A percentile compares a stretch with the other conserved stretches of the same genome.
phyloP scores from a whole-genome alignment of 2,113 vertebrate genomes.

The Marmota flaviventris region DNA sequence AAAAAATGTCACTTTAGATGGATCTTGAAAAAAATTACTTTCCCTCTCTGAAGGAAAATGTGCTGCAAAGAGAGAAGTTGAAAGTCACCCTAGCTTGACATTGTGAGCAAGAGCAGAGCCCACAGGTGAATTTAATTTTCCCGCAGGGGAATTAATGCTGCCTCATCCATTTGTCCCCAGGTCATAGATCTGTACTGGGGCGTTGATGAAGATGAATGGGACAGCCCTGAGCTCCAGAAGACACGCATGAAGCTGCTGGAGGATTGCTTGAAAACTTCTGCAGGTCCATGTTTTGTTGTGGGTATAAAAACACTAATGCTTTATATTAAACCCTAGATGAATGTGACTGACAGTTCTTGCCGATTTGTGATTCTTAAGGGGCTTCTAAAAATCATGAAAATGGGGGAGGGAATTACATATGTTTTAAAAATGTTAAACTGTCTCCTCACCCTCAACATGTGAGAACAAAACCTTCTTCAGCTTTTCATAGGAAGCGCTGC shows the following conservation, averaged over 20 bases:
- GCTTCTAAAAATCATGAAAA: conserved; percentile 10
- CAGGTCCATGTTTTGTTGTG: conserved; percentile 99
- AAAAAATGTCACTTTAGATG: neutral
- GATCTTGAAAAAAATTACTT: conserved; percentile 2
- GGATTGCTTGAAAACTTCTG: conserved; percentile 98
- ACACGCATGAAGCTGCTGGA: conserved; percentile 97
- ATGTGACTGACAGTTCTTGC: conserved; percentile 59
- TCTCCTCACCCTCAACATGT: neutral
- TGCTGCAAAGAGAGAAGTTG: neutral
- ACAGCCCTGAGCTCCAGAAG: conserved; percentile 96
- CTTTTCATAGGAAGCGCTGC: conserved; percentile 27
- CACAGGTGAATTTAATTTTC: neutral
- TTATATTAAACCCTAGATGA: conserved; percentile 75
- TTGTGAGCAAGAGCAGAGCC: neutral
- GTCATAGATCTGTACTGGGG: conserved; percentile 99
- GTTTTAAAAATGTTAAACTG: conserved; percentile 24
- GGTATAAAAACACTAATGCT: conserved; percentile 92
- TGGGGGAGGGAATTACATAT: neutral
- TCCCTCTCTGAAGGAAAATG: conserved; percentile 1
- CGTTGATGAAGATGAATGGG: conserved; percentile 96
- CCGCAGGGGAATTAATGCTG: conserved; percentile 38
- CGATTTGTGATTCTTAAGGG: conserved; percentile 40
- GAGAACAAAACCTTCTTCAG: neutral
- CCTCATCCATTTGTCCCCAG: conserved; percentile 85
- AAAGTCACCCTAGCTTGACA: neutral